Evolutionary conservation across 1,140 invertebrate species (phyloP), one percentile per base, ranked within the genome.

Genomic region (Scaptomyza hsui): DNA sequence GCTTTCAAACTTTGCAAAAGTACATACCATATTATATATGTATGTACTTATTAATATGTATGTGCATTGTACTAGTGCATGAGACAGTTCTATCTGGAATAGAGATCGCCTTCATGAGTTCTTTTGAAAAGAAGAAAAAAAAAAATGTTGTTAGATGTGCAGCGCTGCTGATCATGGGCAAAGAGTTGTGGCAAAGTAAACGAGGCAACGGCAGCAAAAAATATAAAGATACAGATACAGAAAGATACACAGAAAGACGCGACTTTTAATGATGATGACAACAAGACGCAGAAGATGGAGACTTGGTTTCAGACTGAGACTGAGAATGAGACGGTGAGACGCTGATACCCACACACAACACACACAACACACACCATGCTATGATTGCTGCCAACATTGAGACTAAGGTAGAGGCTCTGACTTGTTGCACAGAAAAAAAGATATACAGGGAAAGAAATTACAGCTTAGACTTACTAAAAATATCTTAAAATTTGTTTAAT

Each of bases 111-210:
- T 62, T 63, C 49, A 18, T 21, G 37, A 19, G 19, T 47, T 61
- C 39, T 29, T n/a, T 9, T 13, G 62, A 65, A 63, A 18, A 21
- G 19, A 7, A 53, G 19, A 51, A 37, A n/a, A 39, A 44, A 13
- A 59, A 60, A 51, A 26, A 63, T 47, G 16, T 48, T 71, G 68
- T 71, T 64, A 64, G 68, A 64, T 56, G 9, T 57, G 45, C 52
- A 39, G 13, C 1, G 18, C 42, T 44, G 42, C 42, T 21, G 42
- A 44, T 44, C 42, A 10, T 10, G 0, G 41, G 2, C 15, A 41
- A 39, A 37, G 9, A 41, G 18, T 9, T 29, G 26, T 29, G 18
- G 52, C 44, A 19, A 10, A 26, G n/a, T 24, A 24, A 48, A 55
- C 24, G 35, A 37, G n/a, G 45, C 16, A n/a, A 21, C 41, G 6